Percentiles rank a stretch among this genome's conserved stretches.
Conservation (phyloP, 2,888 invertebrate genomes). For the Standfussiana lucernea region DNA sequence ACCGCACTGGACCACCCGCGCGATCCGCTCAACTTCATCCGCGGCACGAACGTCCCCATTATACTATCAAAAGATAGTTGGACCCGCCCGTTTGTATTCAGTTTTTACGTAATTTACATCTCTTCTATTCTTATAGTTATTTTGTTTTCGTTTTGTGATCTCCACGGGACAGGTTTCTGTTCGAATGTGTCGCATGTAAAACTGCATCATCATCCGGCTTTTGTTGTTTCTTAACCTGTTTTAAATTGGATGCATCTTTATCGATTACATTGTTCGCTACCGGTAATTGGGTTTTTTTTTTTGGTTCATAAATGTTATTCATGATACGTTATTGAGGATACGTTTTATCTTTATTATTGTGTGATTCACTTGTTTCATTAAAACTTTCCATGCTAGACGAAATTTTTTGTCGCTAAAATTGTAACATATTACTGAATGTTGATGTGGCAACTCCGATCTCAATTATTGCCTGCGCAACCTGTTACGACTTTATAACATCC, state of each 20-base stretch:
- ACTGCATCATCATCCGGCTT: slow-evolving; percentile 79
- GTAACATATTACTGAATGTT: not conserved
- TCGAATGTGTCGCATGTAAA: slow-evolving; percentile 70
- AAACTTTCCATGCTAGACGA: not conserved
- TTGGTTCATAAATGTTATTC: slow-evolving; percentile 37
- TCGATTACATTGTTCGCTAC: slow-evolving; percentile 84
- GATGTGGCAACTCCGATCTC: slow-evolving; percentile 38
- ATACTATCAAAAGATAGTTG: slow-evolving; percentile 86
- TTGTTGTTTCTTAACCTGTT: slow-evolving; percentile 79
- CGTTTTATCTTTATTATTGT: slow-evolving; percentile 33
- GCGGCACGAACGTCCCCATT: slow-evolving; percentile 85
- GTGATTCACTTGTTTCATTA: slow-evolving; percentile 28
- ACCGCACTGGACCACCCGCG: slow-evolving; percentile 87
- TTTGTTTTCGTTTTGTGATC: slow-evolving; percentile 71
- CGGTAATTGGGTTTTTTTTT: slow-evolving; percentile 68
- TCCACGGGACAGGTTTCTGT: slow-evolving; percentile 71
- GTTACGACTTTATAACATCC: slow-evolving; percentile 25
- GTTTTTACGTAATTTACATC: slow-evolving; percentile 84
- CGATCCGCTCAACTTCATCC: slow-evolving; percentile 79
- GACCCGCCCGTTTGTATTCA: slow-evolving; percentile 70
- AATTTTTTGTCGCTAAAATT: not conserved
- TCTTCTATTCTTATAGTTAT: slow-evolving; percentile 77
- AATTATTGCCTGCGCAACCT: slow-evolving; percentile 31
- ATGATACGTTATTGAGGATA: slow-evolving; percentile 31
- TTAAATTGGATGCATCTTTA: slow-evolving; percentile 83